Evolutionary conservation across 2,888 invertebrate genomes (phyloP).

Genomic region (Oligia latruncula): DNA sequence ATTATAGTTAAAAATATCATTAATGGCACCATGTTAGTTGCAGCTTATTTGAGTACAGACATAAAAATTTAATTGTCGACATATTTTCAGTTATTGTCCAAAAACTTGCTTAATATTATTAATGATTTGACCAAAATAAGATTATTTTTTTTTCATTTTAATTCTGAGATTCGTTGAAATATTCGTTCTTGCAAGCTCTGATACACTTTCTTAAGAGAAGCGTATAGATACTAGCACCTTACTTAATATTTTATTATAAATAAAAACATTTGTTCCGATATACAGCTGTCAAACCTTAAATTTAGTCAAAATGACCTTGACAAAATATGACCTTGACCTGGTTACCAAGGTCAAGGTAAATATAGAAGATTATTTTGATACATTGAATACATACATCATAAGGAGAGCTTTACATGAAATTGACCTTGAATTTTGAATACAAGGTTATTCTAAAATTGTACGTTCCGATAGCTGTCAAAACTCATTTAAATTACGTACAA

Average conservation of each 20-base stretch:
- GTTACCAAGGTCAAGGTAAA: slow-evolving; percentile 16
- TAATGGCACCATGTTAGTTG: slow-evolving; percentile 85
- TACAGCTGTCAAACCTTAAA: slow-evolving; percentile 42
- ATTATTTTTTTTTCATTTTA: slow-evolving; percentile 6
- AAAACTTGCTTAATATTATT: neutral
- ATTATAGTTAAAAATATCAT: slow-evolving; percentile 75
- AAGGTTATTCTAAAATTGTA: slow-evolving; percentile 11
- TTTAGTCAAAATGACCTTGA: slow-evolving; percentile 16
- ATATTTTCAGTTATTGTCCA: slow-evolving; percentile 22
- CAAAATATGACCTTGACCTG: slow-evolving; percentile 15
- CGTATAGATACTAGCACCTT: slow-evolving; percentile 53
- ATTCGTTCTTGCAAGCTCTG: slow-evolving; percentile 62
- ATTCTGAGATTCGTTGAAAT: slow-evolving; percentile 62
- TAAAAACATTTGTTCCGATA: slow-evolving; percentile 25
- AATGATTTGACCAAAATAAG: neutral
- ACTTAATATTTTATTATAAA: slow-evolving; percentile 38
- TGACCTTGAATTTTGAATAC: slow-evolving; percentile 3
- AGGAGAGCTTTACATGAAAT: slow-evolving; percentile 21
- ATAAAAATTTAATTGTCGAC: slow-evolving; percentile 37
- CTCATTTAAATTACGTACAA: slow-evolving; percentile 36
- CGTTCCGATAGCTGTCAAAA: slow-evolving; percentile 37
- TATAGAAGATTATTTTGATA: neutral
- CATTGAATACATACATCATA: neutral
- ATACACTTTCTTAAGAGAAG: slow-evolving; percentile 59
- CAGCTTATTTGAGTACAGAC: slow-evolving; percentile 63